These are phyloP conservation scores for Chlamydotis undulata DNA, from an alignment of 2,113 vertebrate species.

Conservation along the genomic window DNA sequence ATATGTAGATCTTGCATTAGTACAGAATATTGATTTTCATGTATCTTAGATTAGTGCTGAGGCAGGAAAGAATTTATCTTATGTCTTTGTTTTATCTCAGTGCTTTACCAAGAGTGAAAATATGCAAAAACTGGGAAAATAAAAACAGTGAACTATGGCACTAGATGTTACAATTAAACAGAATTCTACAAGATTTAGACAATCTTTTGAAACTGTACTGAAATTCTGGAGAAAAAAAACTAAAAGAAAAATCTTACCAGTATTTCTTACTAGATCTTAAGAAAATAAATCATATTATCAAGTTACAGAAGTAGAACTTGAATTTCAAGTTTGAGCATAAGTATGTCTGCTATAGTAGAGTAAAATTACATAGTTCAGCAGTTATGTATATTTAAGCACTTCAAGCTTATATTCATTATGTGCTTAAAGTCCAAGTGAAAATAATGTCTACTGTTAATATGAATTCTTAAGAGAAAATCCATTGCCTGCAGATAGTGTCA, in stretches of 20 bases:
- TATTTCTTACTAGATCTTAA: not conserved
- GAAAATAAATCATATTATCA: not conserved
- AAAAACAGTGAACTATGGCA: not conserved
- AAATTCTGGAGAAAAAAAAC: not conserved
- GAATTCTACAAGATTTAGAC: not conserved
- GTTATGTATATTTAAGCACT: not conserved
- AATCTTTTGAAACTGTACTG: not conserved
- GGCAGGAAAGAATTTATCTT: not conserved
- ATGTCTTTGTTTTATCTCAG: not conserved
- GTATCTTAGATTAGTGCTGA: not conserved
- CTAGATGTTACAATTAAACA: not conserved
- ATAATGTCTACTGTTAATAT: not conserved
- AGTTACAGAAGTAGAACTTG: not conserved
- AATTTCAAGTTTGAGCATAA: not conserved
- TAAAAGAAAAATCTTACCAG: not conserved
- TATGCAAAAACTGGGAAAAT: not conserved
- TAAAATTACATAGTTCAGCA: not conserved
- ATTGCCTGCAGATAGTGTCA: not conserved
- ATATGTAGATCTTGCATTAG: not conserved
- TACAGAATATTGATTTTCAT: not conserved
- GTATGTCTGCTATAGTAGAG: not conserved
- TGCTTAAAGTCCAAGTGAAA: not conserved
- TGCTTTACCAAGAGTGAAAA: not conserved
- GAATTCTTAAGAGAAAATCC: not conserved
- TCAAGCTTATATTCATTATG: not conserved